Evolutionary conservation across 2,888 invertebrate genomes (phyloP).

Genomic region (Neocrepidodera transversa): DNA sequence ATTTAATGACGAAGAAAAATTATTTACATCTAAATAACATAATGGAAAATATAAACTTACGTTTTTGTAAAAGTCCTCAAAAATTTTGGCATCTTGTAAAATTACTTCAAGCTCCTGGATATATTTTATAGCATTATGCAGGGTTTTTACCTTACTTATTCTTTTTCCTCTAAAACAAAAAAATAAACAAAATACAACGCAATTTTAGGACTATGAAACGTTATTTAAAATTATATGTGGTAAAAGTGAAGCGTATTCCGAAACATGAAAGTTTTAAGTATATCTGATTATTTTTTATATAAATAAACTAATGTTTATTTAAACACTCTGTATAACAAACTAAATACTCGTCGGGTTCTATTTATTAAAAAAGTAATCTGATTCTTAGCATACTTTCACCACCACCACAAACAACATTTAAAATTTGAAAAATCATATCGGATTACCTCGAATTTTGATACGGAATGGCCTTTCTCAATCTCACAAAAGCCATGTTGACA

Average conservation of each 20-base stretch:
- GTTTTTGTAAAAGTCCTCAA: not conserved
- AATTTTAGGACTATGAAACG: no score
- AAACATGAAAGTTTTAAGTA: no score
- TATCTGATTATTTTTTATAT: no score
- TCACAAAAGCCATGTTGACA: constrained; percentile 68
- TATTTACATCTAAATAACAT: no score
- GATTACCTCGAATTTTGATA: constrained; percentile 61
- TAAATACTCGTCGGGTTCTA: no score
- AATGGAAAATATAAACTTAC: constrained; percentile 18
- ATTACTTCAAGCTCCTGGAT: constrained; percentile 64
- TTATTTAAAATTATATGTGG: no score
- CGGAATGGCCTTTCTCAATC: constrained; percentile 67
- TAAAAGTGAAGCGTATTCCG: no score
- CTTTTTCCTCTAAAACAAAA: constrained; percentile 62
- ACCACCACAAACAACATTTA: not conserved
- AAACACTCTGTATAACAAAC: no score
- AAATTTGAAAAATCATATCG: constrained; percentile 32
- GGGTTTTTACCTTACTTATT: constrained; percentile 70
- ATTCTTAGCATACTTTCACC: constrained; percentile 18
- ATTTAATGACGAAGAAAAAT: no score
- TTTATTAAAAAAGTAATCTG: constrained; percentile 14
- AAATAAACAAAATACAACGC: not conserved
- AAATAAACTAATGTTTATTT: no score
- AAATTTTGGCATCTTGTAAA: constrained; percentile 41
- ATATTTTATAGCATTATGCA: constrained; percentile 70